These are phyloP conservation scores for Zeus faber DNA, from an alignment of 2,113 vertebrate species.

Conservation along the genomic window DNA sequence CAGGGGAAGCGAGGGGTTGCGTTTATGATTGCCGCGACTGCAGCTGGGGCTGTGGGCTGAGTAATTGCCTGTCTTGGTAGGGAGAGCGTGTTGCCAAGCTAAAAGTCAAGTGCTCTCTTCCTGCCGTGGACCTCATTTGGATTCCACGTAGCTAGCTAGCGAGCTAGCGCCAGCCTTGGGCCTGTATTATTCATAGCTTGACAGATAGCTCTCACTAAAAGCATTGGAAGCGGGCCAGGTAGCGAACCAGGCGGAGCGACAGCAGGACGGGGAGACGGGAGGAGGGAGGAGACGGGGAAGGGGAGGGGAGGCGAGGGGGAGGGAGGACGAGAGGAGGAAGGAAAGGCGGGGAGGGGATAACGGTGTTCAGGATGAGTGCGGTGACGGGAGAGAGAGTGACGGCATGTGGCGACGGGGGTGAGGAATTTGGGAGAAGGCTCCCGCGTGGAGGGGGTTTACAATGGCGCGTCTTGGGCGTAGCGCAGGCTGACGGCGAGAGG, in stretches of 20 bases:
- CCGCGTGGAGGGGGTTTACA: neutral
- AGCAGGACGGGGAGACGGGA: slow-evolving; percentile 61
- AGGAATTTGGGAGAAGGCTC: neutral
- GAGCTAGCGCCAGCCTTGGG: slow-evolving; percentile 84
- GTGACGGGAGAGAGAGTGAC: neutral
- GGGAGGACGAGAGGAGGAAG: slow-evolving; percentile 13
- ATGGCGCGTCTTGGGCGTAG: too few relatives aligned
- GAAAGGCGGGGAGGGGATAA: too few relatives aligned
- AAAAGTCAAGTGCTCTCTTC: slow-evolving; percentile 92
- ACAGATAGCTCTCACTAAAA: slow-evolving; percentile 98
- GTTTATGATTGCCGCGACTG: slow-evolving; percentile 84
- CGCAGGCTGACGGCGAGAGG: neutral
- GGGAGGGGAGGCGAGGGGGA: slow-evolving; percentile 17
- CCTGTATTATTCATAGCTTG: slow-evolving; percentile 99
- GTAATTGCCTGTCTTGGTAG: slow-evolving; percentile 96
- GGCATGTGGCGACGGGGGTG: neutral
- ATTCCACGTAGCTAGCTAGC: slow-evolving; percentile 83
- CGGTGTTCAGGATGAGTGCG: too few relatives aligned
- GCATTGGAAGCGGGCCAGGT: slow-evolving; percentile 93
- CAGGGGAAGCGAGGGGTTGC: slow-evolving; percentile 42
- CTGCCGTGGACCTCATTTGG: slow-evolving; percentile 97
- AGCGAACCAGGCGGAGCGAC: slow-evolving; percentile 78
- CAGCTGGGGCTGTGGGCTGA: slow-evolving; percentile 89
- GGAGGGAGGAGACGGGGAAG: slow-evolving; percentile 10
- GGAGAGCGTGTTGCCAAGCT: slow-evolving; percentile 83